Conservation (phyloP, 2,113 vertebrate species). For the Sclerurus mexicanus region DNA sequence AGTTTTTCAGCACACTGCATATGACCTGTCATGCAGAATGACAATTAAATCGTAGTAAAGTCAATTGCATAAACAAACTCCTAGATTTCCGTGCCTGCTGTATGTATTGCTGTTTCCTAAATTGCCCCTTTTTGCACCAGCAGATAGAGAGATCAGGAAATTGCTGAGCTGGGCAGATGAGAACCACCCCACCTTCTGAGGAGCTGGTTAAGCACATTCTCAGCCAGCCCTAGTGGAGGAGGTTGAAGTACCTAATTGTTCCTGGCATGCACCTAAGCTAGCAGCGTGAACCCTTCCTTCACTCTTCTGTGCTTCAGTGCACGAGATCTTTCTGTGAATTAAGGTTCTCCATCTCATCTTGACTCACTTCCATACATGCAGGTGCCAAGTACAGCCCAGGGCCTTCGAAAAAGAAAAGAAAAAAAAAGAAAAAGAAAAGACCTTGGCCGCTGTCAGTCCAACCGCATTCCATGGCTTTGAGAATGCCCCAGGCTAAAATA, state of each 20-base stretch:
- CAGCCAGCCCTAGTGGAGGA: background rate
- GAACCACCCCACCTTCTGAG: background rate
- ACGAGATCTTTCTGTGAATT: background rate
- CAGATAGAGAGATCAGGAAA: background rate
- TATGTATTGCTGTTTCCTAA: background rate
- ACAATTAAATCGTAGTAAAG: background rate
- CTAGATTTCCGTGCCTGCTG: background rate
- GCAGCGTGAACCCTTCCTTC: background rate
- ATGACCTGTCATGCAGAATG: background rate
- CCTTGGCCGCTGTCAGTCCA: fast-evolving
- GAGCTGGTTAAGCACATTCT: background rate
- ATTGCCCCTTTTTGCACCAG: background rate
- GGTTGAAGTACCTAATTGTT: background rate
- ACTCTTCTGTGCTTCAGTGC: background rate
- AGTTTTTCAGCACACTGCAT: background rate
- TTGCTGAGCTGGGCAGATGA: background rate
- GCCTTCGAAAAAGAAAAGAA: background rate
- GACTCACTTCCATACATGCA: background rate
- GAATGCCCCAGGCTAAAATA: background rate
- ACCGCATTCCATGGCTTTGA: background rate
- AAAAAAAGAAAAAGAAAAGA: too few relatives aligned
- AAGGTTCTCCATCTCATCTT: background rate
- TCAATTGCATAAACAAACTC: background rate
- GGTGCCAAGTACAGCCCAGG: background rate
- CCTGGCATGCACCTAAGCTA: background rate